Evolutionary conservation across 1,140 invertebrate genomes (phyloP).

Genomic region (Planococcus citri): DNA sequence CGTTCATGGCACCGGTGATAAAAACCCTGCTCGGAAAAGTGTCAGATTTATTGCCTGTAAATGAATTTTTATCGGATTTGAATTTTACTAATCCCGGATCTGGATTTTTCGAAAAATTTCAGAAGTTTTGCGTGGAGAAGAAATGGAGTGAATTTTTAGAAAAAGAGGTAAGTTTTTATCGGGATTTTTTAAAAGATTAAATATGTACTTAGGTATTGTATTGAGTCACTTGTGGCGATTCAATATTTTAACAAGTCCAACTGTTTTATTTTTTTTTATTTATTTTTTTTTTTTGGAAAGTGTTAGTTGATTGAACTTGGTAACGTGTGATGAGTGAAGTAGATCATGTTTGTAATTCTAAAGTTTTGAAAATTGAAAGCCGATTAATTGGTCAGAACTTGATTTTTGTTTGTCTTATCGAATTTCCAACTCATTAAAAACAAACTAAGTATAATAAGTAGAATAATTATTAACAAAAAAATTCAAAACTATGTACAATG

Average conservation of each 20-base stretch:
- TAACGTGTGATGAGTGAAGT: no score
- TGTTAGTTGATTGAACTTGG: no score
- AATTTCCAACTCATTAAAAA: no score
- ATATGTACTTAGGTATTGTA: no score
- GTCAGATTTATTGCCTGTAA: slow-evolving; percentile 37
- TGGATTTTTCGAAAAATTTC: slow-evolving; percentile 49
- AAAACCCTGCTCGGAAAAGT: slow-evolving; percentile 48
- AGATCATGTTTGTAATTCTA: no score
- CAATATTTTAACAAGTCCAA: no score
- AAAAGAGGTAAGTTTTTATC: slow-evolving; percentile 40
- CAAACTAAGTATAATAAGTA: no score
- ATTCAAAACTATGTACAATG: background rate
- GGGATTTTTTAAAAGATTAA: background rate
- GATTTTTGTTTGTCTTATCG: no score
- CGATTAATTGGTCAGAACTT: no score
- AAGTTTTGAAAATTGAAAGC: no score
- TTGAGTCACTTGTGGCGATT: no score
- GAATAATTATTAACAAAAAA: background rate
- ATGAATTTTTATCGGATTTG: slow-evolving; percentile 39
- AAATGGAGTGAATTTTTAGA: slow-evolving; percentile 47
- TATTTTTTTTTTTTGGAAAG: background rate
- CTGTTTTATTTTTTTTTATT: background rate
- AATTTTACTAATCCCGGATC: slow-evolving; percentile 41
- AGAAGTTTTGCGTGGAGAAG: slow-evolving; percentile 41
- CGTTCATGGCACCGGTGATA: slow-evolving; percentile 49